Conservation (phyloP, 1,140 invertebrate species). For the Phymorhynchus buccinoides region DNA sequence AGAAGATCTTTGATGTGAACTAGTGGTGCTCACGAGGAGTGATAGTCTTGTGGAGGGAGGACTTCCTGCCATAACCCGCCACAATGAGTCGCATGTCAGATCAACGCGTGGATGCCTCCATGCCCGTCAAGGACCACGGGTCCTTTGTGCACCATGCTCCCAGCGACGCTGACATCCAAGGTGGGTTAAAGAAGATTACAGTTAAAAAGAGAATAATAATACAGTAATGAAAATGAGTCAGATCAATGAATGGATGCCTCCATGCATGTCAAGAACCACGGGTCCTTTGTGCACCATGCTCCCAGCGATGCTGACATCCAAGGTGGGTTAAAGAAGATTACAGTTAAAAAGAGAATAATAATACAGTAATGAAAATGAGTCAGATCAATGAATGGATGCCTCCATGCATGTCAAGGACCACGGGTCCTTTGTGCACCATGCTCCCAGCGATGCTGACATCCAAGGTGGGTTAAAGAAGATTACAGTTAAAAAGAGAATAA, state of each 20-base stretch:
- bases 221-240: no score
- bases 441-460: conserved; percentile 65
- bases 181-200: conserved; percentile 38
- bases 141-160: conserved; percentile 60
- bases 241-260: conserved; percentile 34
- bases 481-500: no score
- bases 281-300: conserved; percentile 59
- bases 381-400: conserved; percentile 31
- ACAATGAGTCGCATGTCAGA: conserved; percentile 41
- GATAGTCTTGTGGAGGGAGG: neutral
- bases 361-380: no score
- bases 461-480: conserved; percentile 50
- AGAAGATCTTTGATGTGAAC: conserved; percentile 33
- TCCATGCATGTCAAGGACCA: conserved; percentile 57
- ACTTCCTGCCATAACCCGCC: neutral
- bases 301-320: conserved; percentile 66
- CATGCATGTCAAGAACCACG: conserved; percentile 59
- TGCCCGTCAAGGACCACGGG: conserved; percentile 62
- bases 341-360: no score
- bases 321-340: no score
- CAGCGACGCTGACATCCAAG: conserved; percentile 68
- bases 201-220: no score
- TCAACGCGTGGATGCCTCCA: conserved; percentile 33
- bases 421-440: conserved; percentile 60
- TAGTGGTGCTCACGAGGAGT: neutral